Evolutionary conservation across 2,888 invertebrate species (phyloP).

Genomic region (Chrysina gloriosa): DNA sequence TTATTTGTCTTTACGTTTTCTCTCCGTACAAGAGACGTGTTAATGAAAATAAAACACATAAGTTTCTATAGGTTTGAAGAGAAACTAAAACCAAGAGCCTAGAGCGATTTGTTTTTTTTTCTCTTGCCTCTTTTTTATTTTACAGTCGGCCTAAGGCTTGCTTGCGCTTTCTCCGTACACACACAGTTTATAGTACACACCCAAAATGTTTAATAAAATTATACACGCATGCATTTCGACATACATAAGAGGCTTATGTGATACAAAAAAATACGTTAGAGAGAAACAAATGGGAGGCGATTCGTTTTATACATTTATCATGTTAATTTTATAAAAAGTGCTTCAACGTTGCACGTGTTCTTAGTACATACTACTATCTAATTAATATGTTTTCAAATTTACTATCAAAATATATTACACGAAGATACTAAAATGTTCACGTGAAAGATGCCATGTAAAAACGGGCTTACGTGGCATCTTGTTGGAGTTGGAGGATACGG

Average conservation of each 20-base stretch:
- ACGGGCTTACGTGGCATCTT: neutral
- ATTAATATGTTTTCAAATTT: neutral
- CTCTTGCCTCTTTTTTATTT: conserved; percentile 18
- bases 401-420: neutral
- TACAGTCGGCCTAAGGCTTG: conserved; percentile 15
- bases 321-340: neutral
- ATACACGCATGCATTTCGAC: conserved; percentile 29
- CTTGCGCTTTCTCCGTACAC: conserved; percentile 32
- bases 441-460: no score
- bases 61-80: conserved; percentile 24
- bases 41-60: conserved; percentile 33
- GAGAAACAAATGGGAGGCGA: neutral
- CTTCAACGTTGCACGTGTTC: neutral
- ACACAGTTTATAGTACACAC: conserved; percentile 23
- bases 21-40: conserved; percentile 18
- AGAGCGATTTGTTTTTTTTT: conserved; percentile 22
- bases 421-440: neutral
- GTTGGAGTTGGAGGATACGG: neutral
- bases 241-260: conserved; percentile 23
- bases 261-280: neutral
- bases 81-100: conserved; percentile 23
- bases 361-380: neutral
- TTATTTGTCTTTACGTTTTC: conserved; percentile 27
- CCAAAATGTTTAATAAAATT: conserved; percentile 34
- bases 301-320: neutral